Evolutionary conservation across 1,140 invertebrate genomes (phyloP), one percentile per base, ranked within the genome.

Genomic region (Apis cerana): DNA sequence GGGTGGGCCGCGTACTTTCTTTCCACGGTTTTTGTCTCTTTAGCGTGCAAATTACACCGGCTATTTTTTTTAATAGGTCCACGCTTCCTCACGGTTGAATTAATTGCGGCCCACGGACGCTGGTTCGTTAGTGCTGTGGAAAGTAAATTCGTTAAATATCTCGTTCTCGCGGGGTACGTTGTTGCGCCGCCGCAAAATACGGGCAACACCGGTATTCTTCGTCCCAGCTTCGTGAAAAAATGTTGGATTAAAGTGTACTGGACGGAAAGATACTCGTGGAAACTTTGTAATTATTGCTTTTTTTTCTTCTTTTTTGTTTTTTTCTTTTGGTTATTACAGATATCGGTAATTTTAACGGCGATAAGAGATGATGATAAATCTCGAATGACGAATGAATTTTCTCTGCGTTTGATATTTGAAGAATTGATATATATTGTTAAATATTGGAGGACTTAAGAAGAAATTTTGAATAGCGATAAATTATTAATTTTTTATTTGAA

Each of bases 121-220:
- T 80, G 85, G 85, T 87, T 86, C 81, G 85, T 86, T 86, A 87
- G 80, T 65, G 77, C 80, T 54, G 64, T 23, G 52, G 80, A 79
- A 86, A 86, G 85, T 87, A 87, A 87, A 86, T 87, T 87, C 81
- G 85, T 87, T 87, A 87, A 87, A 87, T 87, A 68, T 86, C 85
- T 87, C 85, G 76, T 87, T 86, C 81, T 71, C 81, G 58, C n/a
- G 68, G 74, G 43, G 13, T 33, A 17, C 62, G 54, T 68, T 59
- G 54, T 21, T 56, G 72, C 54, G 23, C n/a, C 27, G 59, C 72
- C 43, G n/a, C 54, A 50, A 56, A 68, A 75, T 67, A 27, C 33
- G 15, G 15, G 21, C 48, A 21, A 17, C 17, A 9, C 1, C 9
- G 9, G 10, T n/a, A 62, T 56, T 78, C 48, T 58, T 19, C 4